Percentiles rank a stretch among this genome's conserved stretches.
Conservation (phyloP, 2,888 invertebrate species). For the Nemurella pictetii region DNA sequence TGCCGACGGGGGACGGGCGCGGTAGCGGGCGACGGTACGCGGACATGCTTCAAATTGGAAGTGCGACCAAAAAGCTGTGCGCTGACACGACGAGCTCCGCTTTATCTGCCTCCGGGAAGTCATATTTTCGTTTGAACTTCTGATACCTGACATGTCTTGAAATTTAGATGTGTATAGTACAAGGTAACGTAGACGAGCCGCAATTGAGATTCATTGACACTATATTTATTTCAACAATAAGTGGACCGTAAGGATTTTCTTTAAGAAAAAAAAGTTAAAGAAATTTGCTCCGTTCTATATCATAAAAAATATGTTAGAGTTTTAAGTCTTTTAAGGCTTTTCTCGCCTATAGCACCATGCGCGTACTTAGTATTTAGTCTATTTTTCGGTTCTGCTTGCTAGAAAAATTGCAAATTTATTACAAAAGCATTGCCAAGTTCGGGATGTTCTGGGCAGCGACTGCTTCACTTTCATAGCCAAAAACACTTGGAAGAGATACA, state of each 20-base stretch:
- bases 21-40: not conserved
- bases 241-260: no score
- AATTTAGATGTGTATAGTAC: no score
- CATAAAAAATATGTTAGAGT: no score
- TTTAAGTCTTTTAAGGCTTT: no score
- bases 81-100: not conserved
- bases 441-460: not conserved
- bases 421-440: not conserved
- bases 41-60: not conserved
- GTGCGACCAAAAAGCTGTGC: not conserved
- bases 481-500: conserved; percentile 3
- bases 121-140: not conserved
- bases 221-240: no score
- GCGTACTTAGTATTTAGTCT: not conserved
- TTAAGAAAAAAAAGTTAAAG: no score
- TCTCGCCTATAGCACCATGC: not conserved
- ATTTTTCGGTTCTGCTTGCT: not conserved
- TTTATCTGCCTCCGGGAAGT: not conserved
- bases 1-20: no score
- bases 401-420: not conserved
- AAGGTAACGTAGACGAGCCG: no score
- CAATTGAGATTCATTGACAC: no score
- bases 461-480: conserved; percentile 18
- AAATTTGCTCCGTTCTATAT: no score
- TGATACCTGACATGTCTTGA: no score